These are phyloP conservation scores for Leptoclinus maculatus DNA, from an alignment of 2,797 vertebrate species.

Conservation along the genomic window DNA sequence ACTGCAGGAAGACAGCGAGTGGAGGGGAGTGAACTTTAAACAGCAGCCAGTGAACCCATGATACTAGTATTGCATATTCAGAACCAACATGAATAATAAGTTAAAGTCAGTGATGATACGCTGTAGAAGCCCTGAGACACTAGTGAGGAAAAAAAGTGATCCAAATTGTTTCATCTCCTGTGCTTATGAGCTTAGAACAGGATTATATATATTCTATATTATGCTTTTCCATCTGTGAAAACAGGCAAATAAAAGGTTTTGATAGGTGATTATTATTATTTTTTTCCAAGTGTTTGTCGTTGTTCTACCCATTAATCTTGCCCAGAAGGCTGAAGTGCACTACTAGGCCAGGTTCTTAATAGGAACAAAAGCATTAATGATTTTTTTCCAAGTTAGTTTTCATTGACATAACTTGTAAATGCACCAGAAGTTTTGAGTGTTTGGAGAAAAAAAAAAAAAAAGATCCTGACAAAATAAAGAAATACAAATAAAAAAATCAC, in stretches of 20 bases:
- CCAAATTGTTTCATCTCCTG: too few species aligned
- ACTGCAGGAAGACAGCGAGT: neutral
- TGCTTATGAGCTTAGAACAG: neutral
- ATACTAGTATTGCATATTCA: neutral
- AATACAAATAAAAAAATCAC: neutral
- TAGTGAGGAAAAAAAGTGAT: neutral
- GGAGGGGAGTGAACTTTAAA: constrained; percentile 29
- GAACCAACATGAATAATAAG: neutral
- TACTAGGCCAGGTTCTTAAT: neutral
- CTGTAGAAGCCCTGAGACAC: neutral
- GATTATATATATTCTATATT: neutral
- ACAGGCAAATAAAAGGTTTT: neutral
- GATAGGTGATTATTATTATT: neutral
- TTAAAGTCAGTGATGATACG: neutral
- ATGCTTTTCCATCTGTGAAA: neutral
- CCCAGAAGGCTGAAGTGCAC: neutral
- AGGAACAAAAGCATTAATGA: neutral
- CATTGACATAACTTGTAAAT: too few species aligned
- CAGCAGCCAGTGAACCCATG: constrained; percentile 44
- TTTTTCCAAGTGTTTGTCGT: neutral
- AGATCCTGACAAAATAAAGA: neutral
- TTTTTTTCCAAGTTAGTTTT: too few species aligned
- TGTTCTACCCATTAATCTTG: too few species aligned
- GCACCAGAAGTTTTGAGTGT: neutral
- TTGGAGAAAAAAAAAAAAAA: neutral